Conservation (phyloP, 2,888 invertebrate species). For the Drosophila cognata region DNA sequence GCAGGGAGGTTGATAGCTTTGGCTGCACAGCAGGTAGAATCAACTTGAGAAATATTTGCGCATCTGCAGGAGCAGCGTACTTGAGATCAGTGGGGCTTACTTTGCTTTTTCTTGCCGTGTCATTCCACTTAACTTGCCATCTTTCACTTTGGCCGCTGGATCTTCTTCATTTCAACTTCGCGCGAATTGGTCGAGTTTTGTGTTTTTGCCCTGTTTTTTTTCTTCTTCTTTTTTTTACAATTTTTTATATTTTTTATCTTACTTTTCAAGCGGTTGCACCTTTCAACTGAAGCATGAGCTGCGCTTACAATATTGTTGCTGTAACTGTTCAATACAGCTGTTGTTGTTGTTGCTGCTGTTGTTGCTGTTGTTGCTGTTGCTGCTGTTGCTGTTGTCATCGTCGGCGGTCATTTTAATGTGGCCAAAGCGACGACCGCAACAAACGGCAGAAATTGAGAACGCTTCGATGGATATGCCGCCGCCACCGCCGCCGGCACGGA, state of each 20-base stretch:
- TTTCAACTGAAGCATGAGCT: constrained; percentile 61
- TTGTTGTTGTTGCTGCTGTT: constrained; percentile 31
- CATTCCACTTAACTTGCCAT: constrained; percentile 80
- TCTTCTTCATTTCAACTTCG: constrained; percentile 76
- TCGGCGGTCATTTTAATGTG: constrained; percentile 82
- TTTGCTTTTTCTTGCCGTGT: constrained; percentile 65
- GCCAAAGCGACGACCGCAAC: constrained; percentile 77
- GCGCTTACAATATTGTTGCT: constrained; percentile 58
- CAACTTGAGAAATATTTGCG: constrained; percentile 78
- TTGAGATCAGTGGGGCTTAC: constrained; percentile 49
- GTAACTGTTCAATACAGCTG: constrained; percentile 39
- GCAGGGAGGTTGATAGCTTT: neutral
- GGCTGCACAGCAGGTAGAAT: constrained; percentile 63
- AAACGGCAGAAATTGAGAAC: constrained; percentile 79
- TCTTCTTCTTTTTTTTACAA: neutral
- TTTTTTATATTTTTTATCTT: neutral
- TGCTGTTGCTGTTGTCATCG: constrained; percentile 49
- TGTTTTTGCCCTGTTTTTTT: constrained; percentile 6
- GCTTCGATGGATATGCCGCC: constrained; percentile 67
- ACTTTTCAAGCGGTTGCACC: constrained; percentile 59
- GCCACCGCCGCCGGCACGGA: constrained; percentile 71
- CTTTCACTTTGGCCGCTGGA: constrained; percentile 62
- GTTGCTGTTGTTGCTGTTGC: constrained; percentile 13
- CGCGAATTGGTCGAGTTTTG: constrained; percentile 77
- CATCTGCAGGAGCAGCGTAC: constrained; percentile 77